These are phyloP conservation scores for Drosophila rhopaloa DNA, from an alignment of 1,140 invertebrate genomes.

Conservation along the genomic window DNA sequence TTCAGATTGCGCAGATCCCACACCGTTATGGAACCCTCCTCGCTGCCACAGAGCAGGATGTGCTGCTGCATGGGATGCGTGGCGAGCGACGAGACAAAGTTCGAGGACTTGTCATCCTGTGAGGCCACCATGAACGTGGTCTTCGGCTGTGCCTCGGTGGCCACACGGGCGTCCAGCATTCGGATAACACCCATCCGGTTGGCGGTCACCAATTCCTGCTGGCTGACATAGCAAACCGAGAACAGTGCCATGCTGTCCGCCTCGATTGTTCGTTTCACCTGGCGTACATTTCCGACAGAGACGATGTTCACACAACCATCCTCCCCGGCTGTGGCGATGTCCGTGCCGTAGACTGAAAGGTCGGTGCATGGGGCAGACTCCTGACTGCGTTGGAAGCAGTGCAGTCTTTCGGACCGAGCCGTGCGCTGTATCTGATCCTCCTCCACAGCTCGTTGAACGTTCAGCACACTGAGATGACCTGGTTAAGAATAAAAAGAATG, in stretches of 20 bases:
- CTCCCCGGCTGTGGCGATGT: constrained; percentile 92
- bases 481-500: neutral
- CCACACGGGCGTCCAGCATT: constrained; percentile 91
- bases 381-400: constrained; percentile 87
- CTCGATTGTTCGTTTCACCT: constrained; percentile 78
- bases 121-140: constrained; percentile 88
- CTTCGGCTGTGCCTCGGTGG: constrained; percentile 87
- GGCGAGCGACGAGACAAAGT: constrained; percentile 89
- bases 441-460: constrained; percentile 86
- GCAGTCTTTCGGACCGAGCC: constrained; percentile 87
- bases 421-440: constrained; percentile 85
- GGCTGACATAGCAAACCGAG: constrained; percentile 91
- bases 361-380: constrained; percentile 88
- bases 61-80: constrained; percentile 94
- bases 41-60: constrained; percentile 91
- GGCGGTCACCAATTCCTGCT: constrained; percentile 91
- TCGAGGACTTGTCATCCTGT: constrained; percentile 87
- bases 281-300: constrained; percentile 51
- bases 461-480: constrained; percentile 87
- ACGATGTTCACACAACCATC: constrained; percentile 87
- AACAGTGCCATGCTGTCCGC: constrained; percentile 93
- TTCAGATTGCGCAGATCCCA: constrained; percentile 94
- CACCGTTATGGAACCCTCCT: constrained; percentile 92
- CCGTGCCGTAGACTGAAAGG: constrained; percentile 89
- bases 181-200: constrained; percentile 94